Conservation (phyloP, 2,797 vertebrate species). For the Pangasius sanitwongsei region DNA sequence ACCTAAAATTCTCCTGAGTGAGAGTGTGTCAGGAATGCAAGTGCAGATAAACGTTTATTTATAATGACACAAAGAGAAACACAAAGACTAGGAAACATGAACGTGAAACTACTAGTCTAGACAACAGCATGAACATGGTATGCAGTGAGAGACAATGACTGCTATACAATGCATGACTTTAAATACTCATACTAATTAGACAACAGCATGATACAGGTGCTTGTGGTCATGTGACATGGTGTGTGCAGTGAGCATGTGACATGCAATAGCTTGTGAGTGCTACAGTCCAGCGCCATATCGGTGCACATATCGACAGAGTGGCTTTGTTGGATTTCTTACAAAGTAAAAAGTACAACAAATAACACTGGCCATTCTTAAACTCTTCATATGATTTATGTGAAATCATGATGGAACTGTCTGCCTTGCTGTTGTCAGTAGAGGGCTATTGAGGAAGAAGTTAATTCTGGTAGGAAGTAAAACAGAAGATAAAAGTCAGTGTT, state of each 20-base stretch:
- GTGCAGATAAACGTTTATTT: background rate
- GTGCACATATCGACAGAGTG: background rate
- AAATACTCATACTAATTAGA: background rate
- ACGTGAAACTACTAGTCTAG: background rate
- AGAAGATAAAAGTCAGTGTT: background rate
- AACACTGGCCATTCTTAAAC: background rate
- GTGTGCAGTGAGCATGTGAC: background rate
- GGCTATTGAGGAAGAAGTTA: background rate
- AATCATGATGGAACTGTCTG: background rate
- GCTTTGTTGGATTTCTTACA: background rate
- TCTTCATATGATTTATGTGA: background rate
- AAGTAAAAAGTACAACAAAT: background rate
- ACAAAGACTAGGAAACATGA: background rate
- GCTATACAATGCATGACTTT: background rate
- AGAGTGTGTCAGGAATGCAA: background rate
- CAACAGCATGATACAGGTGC: background rate
- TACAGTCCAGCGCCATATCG: no score
- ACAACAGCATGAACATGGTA: background rate
- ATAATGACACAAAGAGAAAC: background rate
- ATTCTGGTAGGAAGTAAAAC: background rate
- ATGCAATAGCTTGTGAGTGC: no score
- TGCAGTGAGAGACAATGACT: background rate
- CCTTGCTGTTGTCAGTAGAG: background rate
- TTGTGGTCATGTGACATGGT: background rate
- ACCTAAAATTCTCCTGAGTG: background rate